Evolutionary conservation across 2,113 vertebrate species (phyloP).

Genomic region (Embiotoca jacksoni): DNA sequence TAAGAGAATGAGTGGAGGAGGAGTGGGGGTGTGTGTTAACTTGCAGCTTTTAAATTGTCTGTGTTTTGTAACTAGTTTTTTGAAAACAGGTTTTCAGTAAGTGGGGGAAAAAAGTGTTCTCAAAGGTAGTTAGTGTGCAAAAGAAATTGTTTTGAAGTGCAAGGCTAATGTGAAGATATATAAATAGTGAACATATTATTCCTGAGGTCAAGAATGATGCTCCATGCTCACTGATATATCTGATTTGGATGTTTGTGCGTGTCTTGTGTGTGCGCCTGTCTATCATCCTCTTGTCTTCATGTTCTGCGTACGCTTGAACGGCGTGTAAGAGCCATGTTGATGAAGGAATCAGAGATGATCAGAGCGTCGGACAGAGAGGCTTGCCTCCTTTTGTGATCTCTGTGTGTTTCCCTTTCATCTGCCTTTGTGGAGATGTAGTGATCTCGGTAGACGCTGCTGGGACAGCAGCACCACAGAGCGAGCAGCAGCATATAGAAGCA

Average conservation of each 20-base stretch:
- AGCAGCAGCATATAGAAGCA: slow-evolving; percentile 64
- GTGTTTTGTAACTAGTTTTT: slow-evolving; percentile 62
- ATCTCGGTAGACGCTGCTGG: slow-evolving; percentile 54
- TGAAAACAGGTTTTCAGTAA: slow-evolving; percentile 50
- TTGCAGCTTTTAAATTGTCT: slow-evolving; percentile 70
- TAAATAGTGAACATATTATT: not conserved
- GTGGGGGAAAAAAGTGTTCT: slow-evolving; percentile 49
- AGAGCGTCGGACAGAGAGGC: slow-evolving; percentile 53
- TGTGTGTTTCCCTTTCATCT: slow-evolving; percentile 67
- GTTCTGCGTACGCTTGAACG: slow-evolving; percentile 8
- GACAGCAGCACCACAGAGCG: slow-evolving; percentile 55
- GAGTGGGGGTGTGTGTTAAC: slow-evolving; percentile 68
- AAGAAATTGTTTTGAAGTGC: not conserved
- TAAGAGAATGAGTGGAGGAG: slow-evolving; percentile 68
- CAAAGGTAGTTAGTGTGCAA: slow-evolving; percentile 3
- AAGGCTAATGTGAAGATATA: slow-evolving; percentile 2
- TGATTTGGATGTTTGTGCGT: slow-evolving; percentile 16
- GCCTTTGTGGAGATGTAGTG: slow-evolving; percentile 58
- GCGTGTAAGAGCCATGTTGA: slow-evolving; percentile 48
- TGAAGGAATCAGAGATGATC: slow-evolving; percentile 66
- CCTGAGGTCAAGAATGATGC: slow-evolving; percentile 27
- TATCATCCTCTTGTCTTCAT: slow-evolving; percentile 28
- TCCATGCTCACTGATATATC: slow-evolving; percentile 11
- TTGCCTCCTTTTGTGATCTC: slow-evolving; percentile 68
- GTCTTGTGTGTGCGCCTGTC: slow-evolving; percentile 21